Conservation (phyloP, 2,797 vertebrate genomes). For the Anabacerthia variegaticeps region DNA sequence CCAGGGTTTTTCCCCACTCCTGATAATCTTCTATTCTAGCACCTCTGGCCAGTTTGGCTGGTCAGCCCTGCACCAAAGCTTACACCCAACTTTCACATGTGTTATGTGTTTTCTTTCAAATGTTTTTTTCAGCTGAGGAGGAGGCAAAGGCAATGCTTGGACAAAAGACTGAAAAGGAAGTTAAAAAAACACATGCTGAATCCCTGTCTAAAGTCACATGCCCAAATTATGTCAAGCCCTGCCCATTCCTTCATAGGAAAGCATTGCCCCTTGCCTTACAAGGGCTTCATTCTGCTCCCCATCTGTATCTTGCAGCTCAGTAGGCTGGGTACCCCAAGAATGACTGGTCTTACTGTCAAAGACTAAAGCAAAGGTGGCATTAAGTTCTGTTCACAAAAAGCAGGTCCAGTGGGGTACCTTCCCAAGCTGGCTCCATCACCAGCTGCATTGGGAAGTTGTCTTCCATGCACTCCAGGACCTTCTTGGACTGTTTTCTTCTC, state of each 20-base stretch:
- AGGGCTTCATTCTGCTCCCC: neutral
- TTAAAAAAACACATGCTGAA: neutral
- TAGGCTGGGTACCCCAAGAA: neutral
- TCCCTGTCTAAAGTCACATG: neutral
- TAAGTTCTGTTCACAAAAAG: neutral
- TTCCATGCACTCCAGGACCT: neutral
- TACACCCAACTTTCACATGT: neutral
- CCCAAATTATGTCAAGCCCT: neutral
- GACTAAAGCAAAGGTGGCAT: neutral
- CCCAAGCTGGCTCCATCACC: neutral
- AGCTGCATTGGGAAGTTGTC: neutral
- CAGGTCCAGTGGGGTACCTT: neutral
- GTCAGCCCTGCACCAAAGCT: neutral
- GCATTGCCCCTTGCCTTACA: neutral
- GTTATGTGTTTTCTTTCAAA: neutral
- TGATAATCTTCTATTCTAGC: neutral
- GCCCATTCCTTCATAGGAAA: neutral
- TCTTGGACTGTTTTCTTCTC: neutral
- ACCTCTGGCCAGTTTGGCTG: neutral
- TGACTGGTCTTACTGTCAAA: neutral
- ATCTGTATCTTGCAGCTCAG: neutral
- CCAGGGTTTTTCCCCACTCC: neutral
- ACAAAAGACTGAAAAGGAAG: neutral
- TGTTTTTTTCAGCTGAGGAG: neutral
- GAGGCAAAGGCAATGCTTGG: neutral